Percentiles rank a stretch among this genome's conserved stretches.
Evolutionary conservation across 2,888 invertebrate species (phyloP).

Genomic region (Melinaea marsaeus): DNA sequence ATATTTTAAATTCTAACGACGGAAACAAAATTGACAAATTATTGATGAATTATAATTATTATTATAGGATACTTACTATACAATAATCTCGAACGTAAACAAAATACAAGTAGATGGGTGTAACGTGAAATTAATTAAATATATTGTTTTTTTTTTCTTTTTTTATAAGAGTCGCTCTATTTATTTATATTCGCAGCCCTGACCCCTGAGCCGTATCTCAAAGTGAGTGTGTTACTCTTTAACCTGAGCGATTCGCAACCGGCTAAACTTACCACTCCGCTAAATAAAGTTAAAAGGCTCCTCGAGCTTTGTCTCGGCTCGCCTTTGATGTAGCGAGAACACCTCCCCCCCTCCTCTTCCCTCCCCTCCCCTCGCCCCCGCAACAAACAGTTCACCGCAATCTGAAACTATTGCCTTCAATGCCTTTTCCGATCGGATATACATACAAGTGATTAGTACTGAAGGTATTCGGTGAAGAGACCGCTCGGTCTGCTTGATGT

Average conservation of each 20-base stretch:
- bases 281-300: slow-evolving; percentile 79
- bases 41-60: too few species aligned
- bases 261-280: slow-evolving; percentile 78
- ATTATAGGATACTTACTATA: too few species aligned
- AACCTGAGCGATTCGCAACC: slow-evolving; percentile 78
- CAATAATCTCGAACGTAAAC: too few species aligned
- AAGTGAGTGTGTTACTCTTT: slow-evolving; percentile 78
- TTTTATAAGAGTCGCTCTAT: background rate
- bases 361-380: slow-evolving; percentile 39
- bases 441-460: slow-evolving; percentile 70
- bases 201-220: slow-evolving; percentile 53
- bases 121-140: background rate
- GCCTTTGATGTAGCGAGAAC: slow-evolving; percentile 65
- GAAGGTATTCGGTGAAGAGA: slow-evolving; percentile 63
- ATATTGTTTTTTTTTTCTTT: background rate
- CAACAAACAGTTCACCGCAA: slow-evolving; percentile 74
- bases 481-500: slow-evolving; percentile 26
- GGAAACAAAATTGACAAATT: too few species aligned
- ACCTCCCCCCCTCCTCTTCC: slow-evolving; percentile 39
- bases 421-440: slow-evolving; percentile 70
- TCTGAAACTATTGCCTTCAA: slow-evolving; percentile 74
- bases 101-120: too few species aligned
- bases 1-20: too few species aligned
- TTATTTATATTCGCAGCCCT: slow-evolving; percentile 46
- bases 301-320: slow-evolving; percentile 75